Evolutionary conservation across 2,113 vertebrate genomes (phyloP), one percentile per base, ranked within the genome.

Genomic region (rat (Rattus norvegicus)): DNA sequence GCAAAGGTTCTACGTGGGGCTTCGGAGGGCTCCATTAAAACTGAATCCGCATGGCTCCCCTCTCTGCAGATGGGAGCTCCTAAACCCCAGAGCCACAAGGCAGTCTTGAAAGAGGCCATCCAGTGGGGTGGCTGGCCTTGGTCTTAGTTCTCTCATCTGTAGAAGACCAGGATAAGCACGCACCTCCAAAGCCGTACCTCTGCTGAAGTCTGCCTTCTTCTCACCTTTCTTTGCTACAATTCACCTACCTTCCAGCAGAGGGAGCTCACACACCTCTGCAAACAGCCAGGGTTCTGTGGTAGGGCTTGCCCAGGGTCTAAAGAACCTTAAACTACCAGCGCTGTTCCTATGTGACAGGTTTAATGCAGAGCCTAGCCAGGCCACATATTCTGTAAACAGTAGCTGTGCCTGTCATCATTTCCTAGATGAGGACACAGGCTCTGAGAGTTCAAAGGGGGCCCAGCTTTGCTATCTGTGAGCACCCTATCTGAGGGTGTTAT

Each of bases 181-280:
- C 86, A 69, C 52, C 28, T 26, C 61, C 24, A 86, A 28, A 26
- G 26, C 33, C 24, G 61, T 49, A 39, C 16, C 67, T 54, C 39
- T 11, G 0, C 0, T 13, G 16, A 12, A 0, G n/a, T 63, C 26
- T 19, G 1, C 10, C 20, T 30, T 1, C 43, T 17, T 54, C 52
- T 43, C 9, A 0, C 30, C 1, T 54, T 79, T 86, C 56, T 63
- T 72, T 22, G 0, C 69, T 92, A 86, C 39, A 4, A 28, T 67
- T 92, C 77, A 36, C 54, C 6, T 8, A 0, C 30, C 26, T 0
- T 65, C 89, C 97, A 96, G 94, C 36, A 98, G 97, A 92, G 95
- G 94, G 94, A 10, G 73, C 73, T 1, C 17, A 0, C 63, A 70
- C 61, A 79, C 13, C 81, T 76, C 59, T 26, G 4, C 73, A 93